Conservation (phyloP, 2,113 vertebrate species). For the Phyllopteryx taeniolatus region DNA sequence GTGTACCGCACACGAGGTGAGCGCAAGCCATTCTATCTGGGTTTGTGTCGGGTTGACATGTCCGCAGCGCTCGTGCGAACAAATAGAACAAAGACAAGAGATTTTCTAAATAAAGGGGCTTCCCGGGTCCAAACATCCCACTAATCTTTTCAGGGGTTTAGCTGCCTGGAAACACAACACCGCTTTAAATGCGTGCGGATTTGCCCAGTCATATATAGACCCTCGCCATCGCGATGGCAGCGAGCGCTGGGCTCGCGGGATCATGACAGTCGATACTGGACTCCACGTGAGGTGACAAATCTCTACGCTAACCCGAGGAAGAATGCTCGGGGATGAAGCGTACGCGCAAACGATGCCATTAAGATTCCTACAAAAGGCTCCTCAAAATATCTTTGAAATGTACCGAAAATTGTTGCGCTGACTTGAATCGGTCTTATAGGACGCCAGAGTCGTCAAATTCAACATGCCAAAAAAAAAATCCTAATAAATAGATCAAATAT, state of each 20-base stretch:
- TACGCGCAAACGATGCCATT: neutral
- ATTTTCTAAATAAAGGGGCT: constrained; percentile 56
- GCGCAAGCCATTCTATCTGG: neutral
- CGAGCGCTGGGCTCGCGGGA: constrained; percentile 16
- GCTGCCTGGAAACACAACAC: constrained; percentile 54
- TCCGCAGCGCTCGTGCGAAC: neutral
- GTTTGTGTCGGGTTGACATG: neutral
- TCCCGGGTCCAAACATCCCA: constrained; percentile 36
- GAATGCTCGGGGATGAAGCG: neutral
- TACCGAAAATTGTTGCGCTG: neutral
- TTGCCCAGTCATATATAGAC: constrained; percentile 58
- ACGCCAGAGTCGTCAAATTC: no score
- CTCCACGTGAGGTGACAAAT: constrained; percentile 15
- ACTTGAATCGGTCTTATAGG: no score
- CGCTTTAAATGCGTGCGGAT: constrained; percentile 56
- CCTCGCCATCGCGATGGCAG: constrained; percentile 25
- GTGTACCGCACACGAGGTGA: neutral
- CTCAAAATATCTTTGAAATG: neutral
- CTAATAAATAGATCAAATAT: no score
- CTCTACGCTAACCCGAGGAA: constrained; percentile 1
- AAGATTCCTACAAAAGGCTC: neutral
- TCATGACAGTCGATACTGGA: constrained; percentile 26
- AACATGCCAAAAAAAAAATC: no score
- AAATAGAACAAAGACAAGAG: constrained; percentile 27
- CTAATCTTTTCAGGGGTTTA: constrained; percentile 55